phyloP scores from a whole-genome alignment of 2,888 invertebrate genomes.

The Cabera pusaria region DNA sequence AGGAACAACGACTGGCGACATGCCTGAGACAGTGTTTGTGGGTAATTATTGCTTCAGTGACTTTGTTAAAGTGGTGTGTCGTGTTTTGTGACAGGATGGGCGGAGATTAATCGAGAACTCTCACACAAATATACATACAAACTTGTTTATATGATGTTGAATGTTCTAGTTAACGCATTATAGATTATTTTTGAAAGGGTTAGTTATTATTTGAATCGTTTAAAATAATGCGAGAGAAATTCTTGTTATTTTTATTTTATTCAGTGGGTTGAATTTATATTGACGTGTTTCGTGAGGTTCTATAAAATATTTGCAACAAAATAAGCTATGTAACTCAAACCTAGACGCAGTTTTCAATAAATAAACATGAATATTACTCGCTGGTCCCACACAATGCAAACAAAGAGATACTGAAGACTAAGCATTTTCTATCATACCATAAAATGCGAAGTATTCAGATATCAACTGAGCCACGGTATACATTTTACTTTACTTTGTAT shows the following conservation, averaged over 20 bases:
- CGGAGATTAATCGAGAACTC: slow-evolving; percentile 2
- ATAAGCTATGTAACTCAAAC: background rate
- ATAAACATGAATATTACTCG: slow-evolving; percentile 8
- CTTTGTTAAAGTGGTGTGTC: slow-evolving; percentile 15
- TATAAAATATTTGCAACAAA: too few relatives aligned
- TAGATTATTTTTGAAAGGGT: too few relatives aligned
- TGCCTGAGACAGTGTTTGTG: slow-evolving; percentile 65
- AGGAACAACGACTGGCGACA: slow-evolving; percentile 59
- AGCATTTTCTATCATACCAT: slow-evolving; percentile 12
- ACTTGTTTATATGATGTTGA: too few relatives aligned
- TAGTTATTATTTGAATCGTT: too few relatives aligned
- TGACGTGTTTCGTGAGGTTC: too few relatives aligned
- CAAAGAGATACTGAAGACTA: slow-evolving; percentile 12
- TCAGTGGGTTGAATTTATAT: too few relatives aligned
- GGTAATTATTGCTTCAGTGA: slow-evolving; percentile 49
- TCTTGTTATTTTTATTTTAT: too few relatives aligned
- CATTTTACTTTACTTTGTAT: too few relatives aligned
- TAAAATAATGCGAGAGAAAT: too few relatives aligned
- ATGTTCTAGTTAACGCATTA: too few relatives aligned
- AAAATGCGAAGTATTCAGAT: too few relatives aligned
- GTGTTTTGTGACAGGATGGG: slow-evolving; percentile 4
- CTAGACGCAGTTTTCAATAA: slow-evolving; percentile 2
- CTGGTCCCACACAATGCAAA: slow-evolving; percentile 13
- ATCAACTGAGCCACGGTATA: slow-evolving; percentile 1
- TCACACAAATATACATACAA: background rate